Conservation (phyloP, 2,113 vertebrate species). For the Ochotona curzoniae region DNA sequence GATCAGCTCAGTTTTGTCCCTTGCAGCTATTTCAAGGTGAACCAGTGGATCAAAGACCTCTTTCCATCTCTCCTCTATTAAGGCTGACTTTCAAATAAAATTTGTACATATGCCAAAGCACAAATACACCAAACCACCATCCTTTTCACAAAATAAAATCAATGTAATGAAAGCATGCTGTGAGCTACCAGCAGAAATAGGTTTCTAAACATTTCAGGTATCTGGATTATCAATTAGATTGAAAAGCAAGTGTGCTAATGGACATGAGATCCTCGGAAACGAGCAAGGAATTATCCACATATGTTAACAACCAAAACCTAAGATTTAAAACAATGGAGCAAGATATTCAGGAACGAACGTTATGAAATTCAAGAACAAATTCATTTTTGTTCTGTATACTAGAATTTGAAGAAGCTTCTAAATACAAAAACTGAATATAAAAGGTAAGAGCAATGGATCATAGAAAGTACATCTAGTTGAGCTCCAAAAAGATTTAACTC, state of each 20-base stretch:
- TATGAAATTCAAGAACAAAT: constrained; percentile 5
- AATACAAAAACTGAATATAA: constrained; percentile 38
- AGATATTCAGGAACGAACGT: not conserved
- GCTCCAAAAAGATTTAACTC: not conserved
- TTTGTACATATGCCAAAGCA: not conserved
- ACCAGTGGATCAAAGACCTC: too few species aligned
- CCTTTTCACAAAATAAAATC: not conserved
- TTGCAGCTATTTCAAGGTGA: too few species aligned
- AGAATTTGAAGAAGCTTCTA: not conserved
- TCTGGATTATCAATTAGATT: not conserved
- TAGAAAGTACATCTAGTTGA: not conserved
- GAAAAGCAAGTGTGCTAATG: constrained; percentile 24
- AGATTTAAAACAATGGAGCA: constrained; percentile 24
- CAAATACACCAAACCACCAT: too few species aligned
- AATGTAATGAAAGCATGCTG: not conserved
- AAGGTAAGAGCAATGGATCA: not conserved
- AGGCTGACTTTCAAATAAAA: not conserved
- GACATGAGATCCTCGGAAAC: constrained; percentile 22
- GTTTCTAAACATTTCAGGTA: not conserved
- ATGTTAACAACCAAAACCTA: not conserved
- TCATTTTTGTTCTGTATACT: constrained; percentile 21
- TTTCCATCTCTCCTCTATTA: too few species aligned
- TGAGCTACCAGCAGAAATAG: not conserved
- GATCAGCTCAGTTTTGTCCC: too few species aligned
- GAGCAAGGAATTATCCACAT: not conserved